phyloP scores from a whole-genome alignment of 2,888 invertebrate genomes.

The Graphium colonna region DNA sequence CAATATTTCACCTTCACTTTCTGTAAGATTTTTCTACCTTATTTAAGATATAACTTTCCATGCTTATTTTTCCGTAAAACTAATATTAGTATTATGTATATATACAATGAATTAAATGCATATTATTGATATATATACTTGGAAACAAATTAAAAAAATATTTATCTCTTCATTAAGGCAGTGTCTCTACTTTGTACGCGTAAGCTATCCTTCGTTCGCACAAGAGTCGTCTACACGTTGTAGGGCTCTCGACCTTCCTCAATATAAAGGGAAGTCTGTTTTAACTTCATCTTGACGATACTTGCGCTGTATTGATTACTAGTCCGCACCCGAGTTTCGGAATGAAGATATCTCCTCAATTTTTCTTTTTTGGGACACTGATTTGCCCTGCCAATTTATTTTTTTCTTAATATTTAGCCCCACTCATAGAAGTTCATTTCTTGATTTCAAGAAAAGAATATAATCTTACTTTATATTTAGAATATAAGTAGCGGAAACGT shows the following conservation, averaged over 20 bases:
- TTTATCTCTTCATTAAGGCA: not conserved
- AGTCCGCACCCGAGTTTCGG: slow-evolving; percentile 26
- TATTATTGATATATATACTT: no score
- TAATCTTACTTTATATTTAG: no score
- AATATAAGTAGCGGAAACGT: no score
- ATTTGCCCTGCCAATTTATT: slow-evolving; percentile 7
- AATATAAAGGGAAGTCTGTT: slow-evolving; percentile 70
- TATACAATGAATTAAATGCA: no score
- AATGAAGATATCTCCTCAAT: slow-evolving; percentile 21
- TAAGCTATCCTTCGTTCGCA: slow-evolving; percentile 47
- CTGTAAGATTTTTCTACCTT: no score
- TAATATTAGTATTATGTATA: no score
- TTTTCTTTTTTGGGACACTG: slow-evolving; percentile 12
- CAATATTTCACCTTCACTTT: no score
- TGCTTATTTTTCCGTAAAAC: no score
- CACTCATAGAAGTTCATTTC: no score
- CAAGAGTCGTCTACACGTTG: slow-evolving; percentile 57
- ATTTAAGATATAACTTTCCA: no score
- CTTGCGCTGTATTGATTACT: slow-evolving; percentile 52
- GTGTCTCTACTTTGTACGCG: slow-evolving; percentile 43
- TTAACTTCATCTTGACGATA: slow-evolving; percentile 66
- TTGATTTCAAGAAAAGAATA: no score
- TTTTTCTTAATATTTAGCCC: slow-evolving; percentile 3
- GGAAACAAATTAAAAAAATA: no score
- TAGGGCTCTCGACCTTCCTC: slow-evolving; percentile 73